phyloP scores from a whole-genome alignment of 2,797 vertebrate genomes.

The Urophycis tenuis region DNA sequence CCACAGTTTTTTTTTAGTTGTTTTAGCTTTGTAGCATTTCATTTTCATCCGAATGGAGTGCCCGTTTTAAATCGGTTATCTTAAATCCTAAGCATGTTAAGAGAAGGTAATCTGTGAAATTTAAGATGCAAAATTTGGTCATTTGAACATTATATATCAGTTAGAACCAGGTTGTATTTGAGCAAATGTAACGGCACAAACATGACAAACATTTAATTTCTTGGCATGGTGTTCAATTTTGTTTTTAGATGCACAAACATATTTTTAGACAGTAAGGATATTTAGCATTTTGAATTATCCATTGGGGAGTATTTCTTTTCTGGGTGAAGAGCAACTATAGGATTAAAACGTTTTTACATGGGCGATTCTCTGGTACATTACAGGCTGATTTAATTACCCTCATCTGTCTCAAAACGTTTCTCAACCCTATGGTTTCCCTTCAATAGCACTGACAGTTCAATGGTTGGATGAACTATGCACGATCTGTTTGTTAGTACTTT shows the following conservation, averaged over 20 bases:
- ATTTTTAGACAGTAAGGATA: not conserved
- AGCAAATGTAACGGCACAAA: too few relatives aligned
- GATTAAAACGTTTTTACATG: not conserved
- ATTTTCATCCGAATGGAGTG: not conserved
- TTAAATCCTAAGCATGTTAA: not conserved
- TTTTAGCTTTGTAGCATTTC: not conserved
- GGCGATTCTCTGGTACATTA: too few relatives aligned
- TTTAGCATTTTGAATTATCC: not conserved
- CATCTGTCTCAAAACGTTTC: not conserved
- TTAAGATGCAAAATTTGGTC: not conserved
- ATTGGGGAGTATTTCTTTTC: not conserved
- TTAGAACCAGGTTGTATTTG: not conserved
- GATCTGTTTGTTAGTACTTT: slow-evolving; percentile 13
- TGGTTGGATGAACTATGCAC: slow-evolving; percentile 13
- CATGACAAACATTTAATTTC: slow-evolving; percentile 25
- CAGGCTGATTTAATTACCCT: too few relatives aligned
- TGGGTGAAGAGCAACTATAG: not conserved
- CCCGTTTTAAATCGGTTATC: not conserved
- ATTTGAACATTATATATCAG: not conserved
- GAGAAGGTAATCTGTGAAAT: not conserved
- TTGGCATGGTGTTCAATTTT: not conserved
- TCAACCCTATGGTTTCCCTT: not conserved
- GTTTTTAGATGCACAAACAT: not conserved
- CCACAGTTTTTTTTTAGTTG: not conserved
- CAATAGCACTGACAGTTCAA: slow-evolving; percentile 28